These are phyloP conservation scores for Pomatorhinus ruficollis DNA, from an alignment of 2,113 vertebrate species.

Conservation along the genomic window DNA sequence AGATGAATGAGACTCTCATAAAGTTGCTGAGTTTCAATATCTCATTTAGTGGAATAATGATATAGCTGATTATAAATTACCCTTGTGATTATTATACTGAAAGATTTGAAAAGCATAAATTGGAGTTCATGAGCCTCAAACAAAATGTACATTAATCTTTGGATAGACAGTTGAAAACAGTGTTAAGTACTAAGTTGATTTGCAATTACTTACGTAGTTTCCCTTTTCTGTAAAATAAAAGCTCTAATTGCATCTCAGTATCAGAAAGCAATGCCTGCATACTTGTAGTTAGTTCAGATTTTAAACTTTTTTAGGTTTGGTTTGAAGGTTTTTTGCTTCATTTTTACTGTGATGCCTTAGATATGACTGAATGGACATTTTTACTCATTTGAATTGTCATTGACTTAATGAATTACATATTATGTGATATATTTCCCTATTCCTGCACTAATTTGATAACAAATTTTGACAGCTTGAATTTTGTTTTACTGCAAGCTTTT, in stretches of 20 bases:
- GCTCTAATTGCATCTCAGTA: neutral
- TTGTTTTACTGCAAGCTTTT: neutral
- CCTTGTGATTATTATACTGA: neutral
- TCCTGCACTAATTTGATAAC: neutral
- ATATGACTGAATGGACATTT: neutral
- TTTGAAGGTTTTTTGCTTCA: rapidly evolving
- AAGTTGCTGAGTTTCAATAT: neutral
- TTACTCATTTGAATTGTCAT: neutral
- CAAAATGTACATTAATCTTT: neutral
- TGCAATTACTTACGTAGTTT: neutral
- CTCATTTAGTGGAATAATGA: neutral
- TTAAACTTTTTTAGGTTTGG: neutral
- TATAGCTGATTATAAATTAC: neutral
- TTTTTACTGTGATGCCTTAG: neutral
- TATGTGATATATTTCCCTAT: neutral
- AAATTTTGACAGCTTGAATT: neutral
- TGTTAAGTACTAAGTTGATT: neutral
- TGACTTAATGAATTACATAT: neutral
- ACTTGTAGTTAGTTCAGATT: neutral
- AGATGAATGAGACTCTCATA: neutral
- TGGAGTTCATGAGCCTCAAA: neutral
- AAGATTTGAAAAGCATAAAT: neutral
- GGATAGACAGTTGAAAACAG: neutral
- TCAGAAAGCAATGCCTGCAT: neutral
- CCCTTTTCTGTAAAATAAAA: neutral